These are phyloP conservation scores for Centruroides vittatus DNA, from an alignment of 1,140 invertebrate species.

Conservation along the genomic window DNA sequence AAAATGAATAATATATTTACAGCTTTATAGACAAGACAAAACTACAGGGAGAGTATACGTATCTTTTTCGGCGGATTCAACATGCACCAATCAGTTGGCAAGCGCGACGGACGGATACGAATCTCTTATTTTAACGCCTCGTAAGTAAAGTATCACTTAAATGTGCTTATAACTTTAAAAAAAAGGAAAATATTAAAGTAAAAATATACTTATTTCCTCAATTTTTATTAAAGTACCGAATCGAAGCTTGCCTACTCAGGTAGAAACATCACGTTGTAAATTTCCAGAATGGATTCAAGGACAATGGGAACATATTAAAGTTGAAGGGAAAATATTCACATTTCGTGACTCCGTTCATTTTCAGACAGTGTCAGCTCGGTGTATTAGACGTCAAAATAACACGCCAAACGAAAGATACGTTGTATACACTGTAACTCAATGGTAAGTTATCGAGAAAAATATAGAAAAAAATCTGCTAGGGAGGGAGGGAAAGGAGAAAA, in stretches of 20 bases:
- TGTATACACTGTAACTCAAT: conserved; percentile 39
- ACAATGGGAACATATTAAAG: conserved; percentile 42
- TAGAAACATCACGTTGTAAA: conserved; percentile 24
- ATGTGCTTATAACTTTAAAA: neutral
- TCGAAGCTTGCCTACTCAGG: conserved; percentile 13
- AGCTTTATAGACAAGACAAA: conserved; percentile 44
- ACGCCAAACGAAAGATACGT: conserved; percentile 33
- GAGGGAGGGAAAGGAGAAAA: too few relatives aligned
- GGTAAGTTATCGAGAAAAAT: conserved; percentile 23
- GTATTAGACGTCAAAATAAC: conserved; percentile 26
- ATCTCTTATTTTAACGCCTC: conserved; percentile 36
- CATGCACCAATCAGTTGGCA: conserved; percentile 41
- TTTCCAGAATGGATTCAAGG: conserved; percentile 53
- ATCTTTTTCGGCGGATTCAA: conserved; percentile 51
- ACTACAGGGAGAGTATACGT: conserved; percentile 41
- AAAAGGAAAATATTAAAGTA: neutral
- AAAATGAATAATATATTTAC: neutral
- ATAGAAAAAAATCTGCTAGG: too few relatives aligned
- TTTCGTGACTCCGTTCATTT: conserved; percentile 44
- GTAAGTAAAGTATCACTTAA: neutral
- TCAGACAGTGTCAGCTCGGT: conserved; percentile 46
- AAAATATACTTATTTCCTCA: neutral
- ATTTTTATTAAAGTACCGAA: conserved; percentile 11
- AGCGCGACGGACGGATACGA: conserved; percentile 45
- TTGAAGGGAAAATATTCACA: conserved; percentile 42